phyloP scores from a whole-genome alignment of 2,797 vertebrate species.

The Eulemur albifrons region DNA sequence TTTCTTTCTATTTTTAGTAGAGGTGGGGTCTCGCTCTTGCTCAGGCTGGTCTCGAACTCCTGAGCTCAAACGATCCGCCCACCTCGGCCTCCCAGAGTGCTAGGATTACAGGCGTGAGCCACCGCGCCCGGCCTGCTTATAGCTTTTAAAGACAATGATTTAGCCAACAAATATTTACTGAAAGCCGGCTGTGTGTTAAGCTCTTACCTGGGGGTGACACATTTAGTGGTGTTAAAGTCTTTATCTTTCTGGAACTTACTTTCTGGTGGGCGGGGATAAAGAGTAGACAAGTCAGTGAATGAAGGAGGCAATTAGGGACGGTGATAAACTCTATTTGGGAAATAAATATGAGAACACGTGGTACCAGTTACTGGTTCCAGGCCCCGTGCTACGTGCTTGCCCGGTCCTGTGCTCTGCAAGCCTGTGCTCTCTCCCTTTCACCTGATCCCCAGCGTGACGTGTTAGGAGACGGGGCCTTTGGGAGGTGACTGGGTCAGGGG shows the following conservation, averaged over 20 bases:
- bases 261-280: not conserved
- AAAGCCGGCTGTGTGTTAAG: not conserved
- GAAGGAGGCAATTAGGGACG: not conserved
- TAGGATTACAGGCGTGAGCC: too few relatives aligned
- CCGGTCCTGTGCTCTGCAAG: not conserved
- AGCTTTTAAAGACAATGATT: not conserved
- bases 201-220: not conserved
- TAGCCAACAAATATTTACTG: not conserved
- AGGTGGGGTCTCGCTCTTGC: too few relatives aligned
- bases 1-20: too few relatives aligned
- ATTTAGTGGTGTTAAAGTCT: not conserved
- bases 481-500: not conserved
- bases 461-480: too few relatives aligned
- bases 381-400: not conserved
- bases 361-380: not conserved
- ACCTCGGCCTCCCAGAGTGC: too few relatives aligned
- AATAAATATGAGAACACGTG: not conserved
- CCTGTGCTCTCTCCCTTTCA: not conserved
- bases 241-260: not conserved
- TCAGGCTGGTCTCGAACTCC: too few relatives aligned
- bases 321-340: not conserved
- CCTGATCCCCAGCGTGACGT: too few relatives aligned
- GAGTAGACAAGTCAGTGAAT: not conserved
- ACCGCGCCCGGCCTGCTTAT: too few relatives aligned
- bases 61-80: too few relatives aligned